phyloP scores from a whole-genome alignment of 1,140 invertebrate species.

The Sinonovacula constricta region DNA sequence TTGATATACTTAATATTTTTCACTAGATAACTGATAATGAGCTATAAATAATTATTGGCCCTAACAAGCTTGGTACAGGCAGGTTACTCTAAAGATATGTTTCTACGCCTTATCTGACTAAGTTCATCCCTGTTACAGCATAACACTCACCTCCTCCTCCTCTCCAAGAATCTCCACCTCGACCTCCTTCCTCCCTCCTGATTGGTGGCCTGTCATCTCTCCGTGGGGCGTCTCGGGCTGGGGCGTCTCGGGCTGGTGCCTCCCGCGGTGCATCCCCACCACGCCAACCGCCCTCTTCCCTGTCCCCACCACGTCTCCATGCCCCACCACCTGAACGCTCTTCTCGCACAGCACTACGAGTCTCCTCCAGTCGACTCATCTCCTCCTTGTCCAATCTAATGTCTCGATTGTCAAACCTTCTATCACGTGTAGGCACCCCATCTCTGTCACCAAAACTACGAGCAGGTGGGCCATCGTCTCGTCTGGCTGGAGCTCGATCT shows the following conservation, averaged over 20 bases:
- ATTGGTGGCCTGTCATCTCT: slow-evolving; percentile 36
- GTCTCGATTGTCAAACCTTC: slow-evolving; percentile 46
- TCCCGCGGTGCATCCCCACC: not conserved
- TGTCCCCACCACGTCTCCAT: slow-evolving; percentile 49
- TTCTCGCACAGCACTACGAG: slow-evolving; percentile 38
- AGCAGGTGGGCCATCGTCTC: slow-evolving; percentile 30
- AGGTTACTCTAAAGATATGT: not conserved
- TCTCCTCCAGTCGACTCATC: slow-evolving; percentile 28
- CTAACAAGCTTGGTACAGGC: not conserved
- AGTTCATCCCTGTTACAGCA: not conserved
- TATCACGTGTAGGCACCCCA: slow-evolving; percentile 32
- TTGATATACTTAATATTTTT: not conserved
- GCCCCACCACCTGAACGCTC: slow-evolving; percentile 39
- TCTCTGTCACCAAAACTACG: slow-evolving; percentile 45
- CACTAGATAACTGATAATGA: not conserved
- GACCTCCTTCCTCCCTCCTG: slow-evolving; percentile 29
- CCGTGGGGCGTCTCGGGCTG: slow-evolving; percentile 2
- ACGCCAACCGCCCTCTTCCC: slow-evolving; percentile 22
- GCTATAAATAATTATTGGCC: not conserved
- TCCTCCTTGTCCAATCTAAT: slow-evolving; percentile 45
- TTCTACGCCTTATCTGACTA: not conserved
- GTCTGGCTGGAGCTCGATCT: slow-evolving; percentile 26
- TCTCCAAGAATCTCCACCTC: slow-evolving; percentile 41
- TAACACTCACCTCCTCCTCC: slow-evolving; percentile 15
- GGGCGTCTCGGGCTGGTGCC: slow-evolving; percentile 9